These are phyloP conservation scores for Minunthozetes semirufus DNA, from an alignment of 2,888 invertebrate genomes.

Conservation along the genomic window DNA sequence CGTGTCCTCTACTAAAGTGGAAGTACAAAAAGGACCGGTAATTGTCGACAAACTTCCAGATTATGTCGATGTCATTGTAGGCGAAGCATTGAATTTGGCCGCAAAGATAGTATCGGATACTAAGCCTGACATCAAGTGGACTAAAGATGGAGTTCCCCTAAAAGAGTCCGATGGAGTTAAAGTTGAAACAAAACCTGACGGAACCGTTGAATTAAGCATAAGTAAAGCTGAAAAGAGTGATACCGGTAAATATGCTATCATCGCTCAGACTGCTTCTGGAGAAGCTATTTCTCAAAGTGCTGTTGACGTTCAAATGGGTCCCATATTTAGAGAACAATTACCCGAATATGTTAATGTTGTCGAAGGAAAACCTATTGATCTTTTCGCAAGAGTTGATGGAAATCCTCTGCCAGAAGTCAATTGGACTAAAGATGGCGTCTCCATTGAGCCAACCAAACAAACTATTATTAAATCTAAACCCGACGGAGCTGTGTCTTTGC, in stretches of 20 bases:
- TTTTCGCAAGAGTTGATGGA: conserved; percentile 68
- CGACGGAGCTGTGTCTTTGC: conserved; percentile 65
- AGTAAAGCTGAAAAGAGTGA: conserved; percentile 4
- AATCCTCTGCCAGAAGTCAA: conserved; percentile 91
- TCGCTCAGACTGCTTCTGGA: conserved; percentile 53
- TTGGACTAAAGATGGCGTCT: conserved; percentile 53
- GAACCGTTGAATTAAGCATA: conserved; percentile 37
- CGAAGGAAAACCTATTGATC: conserved; percentile 63
- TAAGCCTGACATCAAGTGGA: conserved; percentile 38
- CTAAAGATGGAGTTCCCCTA: conserved; percentile 28
- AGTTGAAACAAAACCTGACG: conserved; percentile 18
- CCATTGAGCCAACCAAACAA: not conserved
- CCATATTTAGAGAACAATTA: conserved; percentile 25
- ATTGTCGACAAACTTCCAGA: conserved; percentile 38
- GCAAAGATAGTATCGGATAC: conserved; percentile 73
- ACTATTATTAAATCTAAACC: conserved; percentile 58
- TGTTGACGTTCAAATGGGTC: conserved; percentile 27
- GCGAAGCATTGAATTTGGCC: conserved; percentile 66
- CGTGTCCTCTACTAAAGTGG: conserved; percentile 20
- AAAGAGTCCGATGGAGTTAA: conserved; percentile 14
- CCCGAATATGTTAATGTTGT: conserved; percentile 59
- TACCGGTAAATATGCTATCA: conserved; percentile 44
- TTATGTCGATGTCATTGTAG: conserved; percentile 59
- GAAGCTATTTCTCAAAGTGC: conserved; percentile 49
- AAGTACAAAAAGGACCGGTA: conserved; percentile 53